phyloP scores from a whole-genome alignment of 2,113 vertebrate genomes.

The Chamaea fasciata region DNA sequence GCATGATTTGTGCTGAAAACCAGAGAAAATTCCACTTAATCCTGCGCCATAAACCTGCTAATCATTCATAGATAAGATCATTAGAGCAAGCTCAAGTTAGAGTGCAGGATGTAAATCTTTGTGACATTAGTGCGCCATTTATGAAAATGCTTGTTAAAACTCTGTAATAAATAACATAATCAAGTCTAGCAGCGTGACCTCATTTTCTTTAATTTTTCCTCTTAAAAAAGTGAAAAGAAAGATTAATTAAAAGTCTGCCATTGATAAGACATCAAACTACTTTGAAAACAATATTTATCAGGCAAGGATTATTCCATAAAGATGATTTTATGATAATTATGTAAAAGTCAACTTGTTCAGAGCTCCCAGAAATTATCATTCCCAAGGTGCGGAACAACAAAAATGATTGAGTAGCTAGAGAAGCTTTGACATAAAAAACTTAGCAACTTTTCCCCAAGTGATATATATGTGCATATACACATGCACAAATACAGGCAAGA shows the following conservation, averaged over 20 bases:
- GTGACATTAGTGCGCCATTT: neutral
- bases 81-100: neutral
- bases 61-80: conserved; percentile 48
- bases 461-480: neutral
- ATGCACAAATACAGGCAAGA: neutral
- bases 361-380: neutral
- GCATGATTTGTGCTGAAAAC: conserved; percentile 25
- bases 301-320: conserved; percentile 25
- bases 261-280: neutral
- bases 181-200: neutral
- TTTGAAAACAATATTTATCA: conserved; percentile 1
- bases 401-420: neutral
- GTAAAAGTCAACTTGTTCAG: neutral
- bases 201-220: neutral
- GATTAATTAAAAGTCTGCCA: neutral
- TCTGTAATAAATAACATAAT: conserved; percentile 4
- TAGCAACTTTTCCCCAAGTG: neutral
- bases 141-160: conserved; percentile 4
- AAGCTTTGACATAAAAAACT: neutral
- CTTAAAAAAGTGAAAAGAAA: neutral
- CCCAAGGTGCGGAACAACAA: neutral
- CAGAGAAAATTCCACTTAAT: conserved; percentile 27
- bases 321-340: neutral
- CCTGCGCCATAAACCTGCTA: conserved; percentile 21
- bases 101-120: conserved; percentile 23